Conservation (phyloP, 2,888 invertebrate species). For the Trichacis sp. region DNA sequence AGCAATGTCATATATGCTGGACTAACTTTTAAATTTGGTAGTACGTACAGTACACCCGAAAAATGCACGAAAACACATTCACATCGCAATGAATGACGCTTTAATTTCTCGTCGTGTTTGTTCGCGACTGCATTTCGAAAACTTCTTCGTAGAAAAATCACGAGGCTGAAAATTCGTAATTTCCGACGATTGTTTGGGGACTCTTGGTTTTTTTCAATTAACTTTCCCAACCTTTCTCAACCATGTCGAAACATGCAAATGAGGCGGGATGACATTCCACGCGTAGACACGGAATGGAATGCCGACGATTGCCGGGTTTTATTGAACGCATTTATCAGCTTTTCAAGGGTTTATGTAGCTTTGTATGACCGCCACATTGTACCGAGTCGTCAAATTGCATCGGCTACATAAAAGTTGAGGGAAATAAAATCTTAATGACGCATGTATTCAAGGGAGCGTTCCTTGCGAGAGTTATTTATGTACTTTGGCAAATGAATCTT, state of each 20-base stretch:
- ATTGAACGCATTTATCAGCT: conserved; percentile 31
- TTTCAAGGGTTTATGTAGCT: conserved; percentile 20
- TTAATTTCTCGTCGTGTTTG: too few relatives aligned
- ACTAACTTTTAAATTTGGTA: too few relatives aligned
- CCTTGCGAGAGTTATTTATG: background rate
- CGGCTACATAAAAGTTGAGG: background rate
- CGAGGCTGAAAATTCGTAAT: conserved; percentile 17
- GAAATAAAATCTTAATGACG: background rate
- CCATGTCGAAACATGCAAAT: conserved; percentile 42
- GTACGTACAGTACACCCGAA: too few relatives aligned
- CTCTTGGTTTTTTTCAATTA: conserved; percentile 35
- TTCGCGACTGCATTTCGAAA: background rate
- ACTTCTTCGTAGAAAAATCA: background rate
- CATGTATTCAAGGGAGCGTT: too few relatives aligned
- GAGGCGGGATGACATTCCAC: conserved; percentile 41
- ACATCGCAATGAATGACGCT: too few relatives aligned
- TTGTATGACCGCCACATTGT: conserved; percentile 7
- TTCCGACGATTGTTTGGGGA: conserved; percentile 34
- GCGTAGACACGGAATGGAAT: conserved; percentile 32
- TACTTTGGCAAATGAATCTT: background rate
- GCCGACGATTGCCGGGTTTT: conserved; percentile 25
- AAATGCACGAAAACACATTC: too few relatives aligned
- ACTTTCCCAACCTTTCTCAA: conserved; percentile 44
- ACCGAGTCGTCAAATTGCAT: conserved; percentile 4
- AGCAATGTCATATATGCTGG: too few relatives aligned